These are phyloP conservation scores for Borostomias antarcticus DNA, from an alignment of 2,797 vertebrate species.

Conservation along the genomic window DNA sequence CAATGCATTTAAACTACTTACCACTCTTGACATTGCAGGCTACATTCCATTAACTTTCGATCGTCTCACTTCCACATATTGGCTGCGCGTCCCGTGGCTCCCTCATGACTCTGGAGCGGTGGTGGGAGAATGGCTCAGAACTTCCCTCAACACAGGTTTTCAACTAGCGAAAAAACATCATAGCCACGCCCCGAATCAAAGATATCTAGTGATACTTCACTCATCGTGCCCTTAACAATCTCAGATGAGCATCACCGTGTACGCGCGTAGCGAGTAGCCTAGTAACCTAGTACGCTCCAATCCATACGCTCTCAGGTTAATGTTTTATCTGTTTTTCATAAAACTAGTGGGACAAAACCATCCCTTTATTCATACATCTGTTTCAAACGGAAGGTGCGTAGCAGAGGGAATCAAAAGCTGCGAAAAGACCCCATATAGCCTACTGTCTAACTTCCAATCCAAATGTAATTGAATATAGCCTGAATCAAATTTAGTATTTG, in stretches of 20 bases:
- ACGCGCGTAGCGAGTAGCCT: no score
- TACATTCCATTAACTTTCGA: conserved; percentile 35
- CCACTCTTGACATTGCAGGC: conserved; percentile 28
- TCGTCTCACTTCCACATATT: conserved; percentile 30
- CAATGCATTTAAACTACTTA: conserved; percentile 20
- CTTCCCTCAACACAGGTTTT: conserved; percentile 51
- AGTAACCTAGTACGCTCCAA: no score
- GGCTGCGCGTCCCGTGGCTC: not conserved
- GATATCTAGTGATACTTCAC: not conserved
- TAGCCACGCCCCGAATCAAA: conserved; percentile 65
- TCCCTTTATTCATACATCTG: not conserved
- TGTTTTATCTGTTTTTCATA: conserved; percentile 4
- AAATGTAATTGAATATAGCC: no score
- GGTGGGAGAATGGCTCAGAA: conserved; percentile 27
- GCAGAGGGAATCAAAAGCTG: no score
- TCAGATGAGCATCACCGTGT: conserved; percentile 11
- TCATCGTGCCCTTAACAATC: not conserved
- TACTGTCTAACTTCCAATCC: no score
- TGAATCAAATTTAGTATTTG: no score
- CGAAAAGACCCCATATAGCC: no score
- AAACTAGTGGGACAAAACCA: no score
- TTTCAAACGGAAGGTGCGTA: no score
- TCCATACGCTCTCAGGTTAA: conserved; percentile 21
- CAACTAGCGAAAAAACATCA: conserved; percentile 34
- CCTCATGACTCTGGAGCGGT: conserved; percentile 18